Conservation (phyloP, 2,113 vertebrate genomes). For the Sterrhoptilus dennistouni region DNA sequence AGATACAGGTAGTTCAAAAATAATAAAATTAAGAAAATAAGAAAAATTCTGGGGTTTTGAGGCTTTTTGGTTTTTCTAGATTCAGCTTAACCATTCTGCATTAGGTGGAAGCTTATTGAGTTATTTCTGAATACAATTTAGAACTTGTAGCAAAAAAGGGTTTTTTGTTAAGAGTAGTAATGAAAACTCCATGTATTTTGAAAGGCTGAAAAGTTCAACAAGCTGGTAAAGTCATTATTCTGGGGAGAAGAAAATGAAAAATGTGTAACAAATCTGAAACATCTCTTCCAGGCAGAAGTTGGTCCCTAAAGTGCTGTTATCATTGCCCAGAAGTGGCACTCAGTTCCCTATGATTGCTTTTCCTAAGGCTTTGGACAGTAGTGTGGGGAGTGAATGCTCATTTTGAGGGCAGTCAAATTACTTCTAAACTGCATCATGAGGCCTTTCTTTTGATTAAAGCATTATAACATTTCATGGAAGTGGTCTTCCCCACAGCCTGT, state of each 20-base stretch:
- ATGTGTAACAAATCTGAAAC: not conserved
- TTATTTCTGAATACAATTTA: not conserved
- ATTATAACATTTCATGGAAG: not conserved
- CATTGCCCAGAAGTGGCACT: not conserved
- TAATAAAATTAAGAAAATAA: not conserved
- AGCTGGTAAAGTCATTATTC: not conserved
- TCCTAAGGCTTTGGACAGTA: not conserved
- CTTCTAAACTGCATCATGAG: not conserved
- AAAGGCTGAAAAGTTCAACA: not conserved
- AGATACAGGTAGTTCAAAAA: not conserved
- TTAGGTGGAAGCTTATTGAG: not conserved
- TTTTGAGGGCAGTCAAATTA: not conserved
- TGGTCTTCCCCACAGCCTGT: not conserved
- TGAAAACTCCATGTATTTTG: not conserved
- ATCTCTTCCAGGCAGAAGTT: not conserved
- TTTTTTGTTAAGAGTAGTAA: not conserved
- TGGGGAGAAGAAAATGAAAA: not conserved
- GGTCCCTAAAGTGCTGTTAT: not conserved
- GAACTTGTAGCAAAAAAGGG: not conserved
- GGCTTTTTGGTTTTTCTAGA: not conserved
- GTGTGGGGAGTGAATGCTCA: not conserved
- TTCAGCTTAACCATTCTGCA: not conserved
- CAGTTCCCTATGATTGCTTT: not conserved
- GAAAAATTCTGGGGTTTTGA: accelerated
- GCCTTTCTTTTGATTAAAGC: not conserved